Conservation (phyloP, 2,113 vertebrate genomes). For the Pteronura brasiliensis region DNA sequence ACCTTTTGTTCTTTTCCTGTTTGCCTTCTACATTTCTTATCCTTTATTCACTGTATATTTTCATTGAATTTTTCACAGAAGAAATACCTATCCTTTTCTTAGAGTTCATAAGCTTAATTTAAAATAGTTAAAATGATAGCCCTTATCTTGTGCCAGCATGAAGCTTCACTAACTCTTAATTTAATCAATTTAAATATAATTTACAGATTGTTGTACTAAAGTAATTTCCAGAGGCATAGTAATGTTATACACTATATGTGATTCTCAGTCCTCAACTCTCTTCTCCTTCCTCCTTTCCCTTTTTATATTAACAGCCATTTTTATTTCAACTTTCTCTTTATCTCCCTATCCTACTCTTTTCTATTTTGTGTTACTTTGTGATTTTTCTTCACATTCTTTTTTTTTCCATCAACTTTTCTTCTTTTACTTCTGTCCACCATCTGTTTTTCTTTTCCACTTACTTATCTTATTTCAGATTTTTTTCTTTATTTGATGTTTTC, state of each 20-base stretch:
- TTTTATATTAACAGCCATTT: not conserved
- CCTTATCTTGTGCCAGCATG: not conserved
- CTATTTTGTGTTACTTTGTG: not conserved
- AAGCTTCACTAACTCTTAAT: not conserved
- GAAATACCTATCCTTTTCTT: not conserved
- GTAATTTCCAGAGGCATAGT: not conserved
- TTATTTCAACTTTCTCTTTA: not conserved
- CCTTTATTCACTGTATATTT: not conserved
- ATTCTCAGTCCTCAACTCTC: not conserved
- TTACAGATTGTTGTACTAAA: not conserved
- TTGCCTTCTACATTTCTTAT: not conserved
- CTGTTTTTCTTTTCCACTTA: not conserved
- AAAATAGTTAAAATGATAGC: not conserved
- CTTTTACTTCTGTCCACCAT: not conserved
- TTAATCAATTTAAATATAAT: not conserved
- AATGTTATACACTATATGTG: not conserved
- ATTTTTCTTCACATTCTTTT: not conserved
- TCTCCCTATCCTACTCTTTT: not conserved
- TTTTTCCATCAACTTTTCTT: not conserved
- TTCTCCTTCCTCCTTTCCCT: not conserved
- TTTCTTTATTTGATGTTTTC: not conserved
- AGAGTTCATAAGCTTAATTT: not conserved
- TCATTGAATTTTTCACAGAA: not conserved
- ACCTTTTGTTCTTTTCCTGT: not conserved
- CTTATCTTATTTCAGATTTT: not conserved